Percentiles rank a stretch among this genome's conserved stretches.
These are phyloP conservation scores for Atta texana DNA, from an alignment of 1,140 invertebrate species.

Conservation along the genomic window DNA sequence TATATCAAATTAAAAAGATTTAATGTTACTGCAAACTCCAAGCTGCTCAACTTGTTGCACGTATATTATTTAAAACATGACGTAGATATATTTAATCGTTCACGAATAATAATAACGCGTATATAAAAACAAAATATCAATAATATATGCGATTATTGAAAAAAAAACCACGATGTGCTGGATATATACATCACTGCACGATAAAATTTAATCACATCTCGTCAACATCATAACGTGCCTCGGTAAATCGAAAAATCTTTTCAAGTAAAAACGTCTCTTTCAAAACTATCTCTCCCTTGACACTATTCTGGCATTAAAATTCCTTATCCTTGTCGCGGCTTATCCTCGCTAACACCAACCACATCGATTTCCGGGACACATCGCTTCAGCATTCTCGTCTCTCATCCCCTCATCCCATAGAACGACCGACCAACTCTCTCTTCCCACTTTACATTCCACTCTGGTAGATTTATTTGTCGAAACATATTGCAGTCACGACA, in stretches of 20 bases:
- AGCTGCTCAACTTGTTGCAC: neutral
- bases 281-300: conserved; percentile 61
- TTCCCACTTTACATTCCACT: conserved; percentile 72
- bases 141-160: neutral
- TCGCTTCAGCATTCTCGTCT: conserved; percentile 8
- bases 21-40: neutral
- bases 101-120: neutral
- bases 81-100: neutral
- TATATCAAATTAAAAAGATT: neutral
- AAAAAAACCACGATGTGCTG: neutral
- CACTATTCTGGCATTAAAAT: conserved; percentile 73
- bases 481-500: conserved; percentile 67
- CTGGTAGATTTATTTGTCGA: conserved; percentile 74
- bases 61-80: conserved; percentile 11
- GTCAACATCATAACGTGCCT: conserved; percentile 54
- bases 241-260: conserved; percentile 63
- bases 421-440: conserved; percentile 66
- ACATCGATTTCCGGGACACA: conserved; percentile 71
- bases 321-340: conserved; percentile 68
- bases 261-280: conserved; percentile 53
- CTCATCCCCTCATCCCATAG: conserved; percentile 9
- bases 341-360: conserved; percentile 65
- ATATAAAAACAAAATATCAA: neutral
- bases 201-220: conserved; percentile 72
- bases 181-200: conserved; percentile 38